Base-by-base conservation (phyloP, 2,113 vertebrate species). In the Macaca fascicularis region DNA sequence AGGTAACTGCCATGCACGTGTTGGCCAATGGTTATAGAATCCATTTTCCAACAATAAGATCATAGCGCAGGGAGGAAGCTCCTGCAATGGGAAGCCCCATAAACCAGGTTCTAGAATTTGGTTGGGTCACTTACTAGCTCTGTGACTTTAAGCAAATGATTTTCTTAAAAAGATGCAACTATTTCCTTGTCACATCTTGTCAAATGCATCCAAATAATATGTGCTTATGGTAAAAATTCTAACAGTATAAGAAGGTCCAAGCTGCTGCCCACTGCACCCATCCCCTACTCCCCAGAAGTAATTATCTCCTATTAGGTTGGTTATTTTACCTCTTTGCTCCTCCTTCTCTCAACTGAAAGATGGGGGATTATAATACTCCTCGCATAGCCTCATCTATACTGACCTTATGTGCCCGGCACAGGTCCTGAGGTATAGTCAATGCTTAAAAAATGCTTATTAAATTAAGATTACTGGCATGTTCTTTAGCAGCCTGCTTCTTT, bases 401-500 rank as follows among this genome's bases (percentile, higher is more conserved):
- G 57, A 81, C 22, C 76, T 74, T 55, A 40, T 3, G 35, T 27
- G 16, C 45, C 30, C 5, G 17, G 48, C 57, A 11, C 40, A 30
- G 74, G 52, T 76, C 25, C 48, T 17, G 48, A 86, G n/a, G n/a
- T 27, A 35, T 48, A 69, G 22, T 32, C 74, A 72, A 23, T 70
- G 69, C 45, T 86, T 32, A 79, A 64, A 64, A 87, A 40, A 35
- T 30, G 38, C 48, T 52, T 81, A 45, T 67, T 59, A 43, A 25
- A 38, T 69, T 76, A 75, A 25, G 75, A 55, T 61, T 25, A 52
- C 45, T 48, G 69, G 75, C 8, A 6, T 67, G 50, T 45, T 90
- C 67, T 84, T 89, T 72, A 82, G 78, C 17, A 84, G 69, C 69
- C 81, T 93, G 59, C 64, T 90, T 79, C 35, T 84, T 90, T 93